Base-by-base conservation (phyloP, 2,797 vertebrate genomes). In the Calcarius lapponicus region DNA sequence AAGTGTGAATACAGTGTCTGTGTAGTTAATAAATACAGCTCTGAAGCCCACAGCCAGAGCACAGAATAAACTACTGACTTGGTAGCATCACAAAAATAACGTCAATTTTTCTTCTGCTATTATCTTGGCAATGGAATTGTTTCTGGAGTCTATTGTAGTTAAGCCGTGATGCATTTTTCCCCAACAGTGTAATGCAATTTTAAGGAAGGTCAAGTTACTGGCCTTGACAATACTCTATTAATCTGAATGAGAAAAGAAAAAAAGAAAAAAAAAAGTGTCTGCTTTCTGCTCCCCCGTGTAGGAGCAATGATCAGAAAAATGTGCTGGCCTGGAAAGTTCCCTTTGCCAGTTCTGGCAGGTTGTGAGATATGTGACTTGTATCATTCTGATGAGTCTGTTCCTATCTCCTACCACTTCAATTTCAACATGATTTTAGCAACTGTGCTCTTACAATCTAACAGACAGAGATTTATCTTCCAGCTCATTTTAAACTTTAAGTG, bases 201-300 rank as follows among this genome's bases (percentile, higher is more conserved):
- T 94, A 93, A 96, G 92, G 91, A 96, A 97, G 96, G 95, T 95
- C 95, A 96, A 95, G 85, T 94, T 93, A 83, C 85, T 62, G 93
- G 96, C 93, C 95, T 96, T 96, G 95, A 96, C 95, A 96, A 96
- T 84, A 56, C 82, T 88, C 95, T 92, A 96, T 97, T 96, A 92
- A 96, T 96, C 93, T 94, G 95, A 96, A 95, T 92, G 91, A 92
- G 89, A 88, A 91, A 92, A 86, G 71, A 61, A 92, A 64, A 79
- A 80, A 74, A n/a, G 32, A 4, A 15, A n/a, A 7, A 34, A 87
- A 88, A 51, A 96, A 80, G 90, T 47, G 61, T 74, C 65, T 93
- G 69, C 69, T 92, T 94, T 88, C 84, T 79, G 75, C 86, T 94
- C 42, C 54, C 54, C 51, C 0, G 1, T 78, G 67, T 74, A 91